Evolutionary conservation across 2,797 vertebrate genomes (phyloP).

Genomic region (Adrianichthys oophorus): DNA sequence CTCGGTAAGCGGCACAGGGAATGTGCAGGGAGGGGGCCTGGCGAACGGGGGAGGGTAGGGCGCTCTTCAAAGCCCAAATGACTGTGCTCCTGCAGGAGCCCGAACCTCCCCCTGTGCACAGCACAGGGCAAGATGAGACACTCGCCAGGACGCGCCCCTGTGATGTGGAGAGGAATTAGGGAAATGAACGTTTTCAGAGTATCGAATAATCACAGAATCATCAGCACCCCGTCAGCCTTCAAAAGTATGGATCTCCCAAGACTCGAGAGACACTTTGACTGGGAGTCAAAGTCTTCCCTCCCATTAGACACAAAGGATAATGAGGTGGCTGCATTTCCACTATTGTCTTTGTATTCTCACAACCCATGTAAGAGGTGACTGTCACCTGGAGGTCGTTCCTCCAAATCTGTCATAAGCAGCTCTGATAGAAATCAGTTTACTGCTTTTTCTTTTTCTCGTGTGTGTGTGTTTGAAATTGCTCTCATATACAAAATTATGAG

Average conservation of each 20-base stretch:
- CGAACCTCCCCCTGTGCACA: constrained; percentile 77
- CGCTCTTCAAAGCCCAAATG: constrained; percentile 80
- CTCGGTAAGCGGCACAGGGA: constrained; percentile 76
- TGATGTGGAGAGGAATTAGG: constrained; percentile 82
- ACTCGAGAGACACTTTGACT: constrained; percentile 82
- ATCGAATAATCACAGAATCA: constrained; percentile 83
- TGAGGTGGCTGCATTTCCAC: constrained; percentile 74
- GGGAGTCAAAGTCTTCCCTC: constrained; percentile 80
- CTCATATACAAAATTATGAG: constrained; percentile 59
- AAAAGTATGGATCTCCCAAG: constrained; percentile 78
- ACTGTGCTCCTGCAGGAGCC: constrained; percentile 79
- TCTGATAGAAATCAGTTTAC: constrained; percentile 55
- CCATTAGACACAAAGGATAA: constrained; percentile 82
- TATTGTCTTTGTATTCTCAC: constrained; percentile 73
- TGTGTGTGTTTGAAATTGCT: constrained; percentile 42
- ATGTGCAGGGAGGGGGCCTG: constrained; percentile 65
- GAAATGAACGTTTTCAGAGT: constrained; percentile 83
- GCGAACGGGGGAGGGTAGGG: constrained; percentile 52
- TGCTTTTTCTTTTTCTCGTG: constrained; percentile 19
- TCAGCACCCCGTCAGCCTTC: constrained; percentile 80
- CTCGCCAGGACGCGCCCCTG: constrained; percentile 79
- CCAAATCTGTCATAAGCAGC: constrained; percentile 57
- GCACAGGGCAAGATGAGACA: constrained; percentile 78
- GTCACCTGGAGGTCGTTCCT: constrained; percentile 67
- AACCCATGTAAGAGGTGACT: constrained; percentile 58